Conservation (phyloP, 2,797 vertebrate genomes). For the Cryptoprocta ferox region DNA sequence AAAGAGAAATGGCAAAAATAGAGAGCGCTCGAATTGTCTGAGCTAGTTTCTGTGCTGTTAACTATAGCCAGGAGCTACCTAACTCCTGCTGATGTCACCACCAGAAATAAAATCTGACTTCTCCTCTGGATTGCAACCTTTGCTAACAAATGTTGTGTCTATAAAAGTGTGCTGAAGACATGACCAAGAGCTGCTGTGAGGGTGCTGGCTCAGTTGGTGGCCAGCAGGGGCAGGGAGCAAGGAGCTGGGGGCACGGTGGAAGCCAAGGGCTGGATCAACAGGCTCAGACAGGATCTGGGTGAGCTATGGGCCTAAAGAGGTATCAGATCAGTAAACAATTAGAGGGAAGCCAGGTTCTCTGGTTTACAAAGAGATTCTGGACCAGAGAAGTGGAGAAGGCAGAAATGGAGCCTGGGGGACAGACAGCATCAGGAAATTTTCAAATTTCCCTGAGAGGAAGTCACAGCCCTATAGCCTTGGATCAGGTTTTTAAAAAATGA, state of each 20-base stretch:
- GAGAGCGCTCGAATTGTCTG: background rate
- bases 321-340: background rate
- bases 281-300: background rate
- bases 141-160: background rate
- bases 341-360: background rate
- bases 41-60: background rate
- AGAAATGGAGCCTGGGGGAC: background rate
- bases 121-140: background rate
- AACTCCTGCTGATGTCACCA: background rate
- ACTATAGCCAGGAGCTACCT: background rate
- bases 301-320: background rate
- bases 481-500: background rate
- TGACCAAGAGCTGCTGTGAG: background rate
- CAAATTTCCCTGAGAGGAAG: background rate
- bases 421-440: background rate
- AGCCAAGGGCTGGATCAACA: background rate
- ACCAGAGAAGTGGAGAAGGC: background rate
- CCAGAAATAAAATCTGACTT: conserved; percentile 55
- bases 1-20: background rate
- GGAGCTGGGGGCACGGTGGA: background rate
- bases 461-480: background rate
- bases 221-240: background rate
- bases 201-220: background rate
- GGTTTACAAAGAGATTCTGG: background rate
- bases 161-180: background rate